These are phyloP conservation scores for Cryptoblepharus egeriae DNA, from an alignment of 2,797 vertebrate genomes.

Conservation along the genomic window DNA sequence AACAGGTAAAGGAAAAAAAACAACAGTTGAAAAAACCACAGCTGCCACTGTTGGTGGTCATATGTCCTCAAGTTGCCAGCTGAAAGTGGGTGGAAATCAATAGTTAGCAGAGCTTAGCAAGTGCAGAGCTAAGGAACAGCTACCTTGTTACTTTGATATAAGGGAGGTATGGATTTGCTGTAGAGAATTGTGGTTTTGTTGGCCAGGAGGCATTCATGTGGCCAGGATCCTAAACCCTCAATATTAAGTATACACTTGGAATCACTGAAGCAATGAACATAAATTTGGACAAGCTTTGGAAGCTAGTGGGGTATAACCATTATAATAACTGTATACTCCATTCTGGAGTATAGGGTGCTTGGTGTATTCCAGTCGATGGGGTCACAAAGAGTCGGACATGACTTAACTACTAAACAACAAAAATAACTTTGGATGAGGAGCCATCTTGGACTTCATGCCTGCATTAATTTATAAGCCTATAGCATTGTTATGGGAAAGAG, in stretches of 20 bases:
- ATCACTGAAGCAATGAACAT: no score
- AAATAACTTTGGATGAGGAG: no score
- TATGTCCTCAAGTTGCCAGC: neutral
- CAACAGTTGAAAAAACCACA: neutral
- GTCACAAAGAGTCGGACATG: no score
- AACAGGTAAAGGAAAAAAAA: no score
- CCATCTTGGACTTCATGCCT: neutral
- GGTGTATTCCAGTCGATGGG: no score
- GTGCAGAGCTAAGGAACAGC: neutral
- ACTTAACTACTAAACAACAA: no score
- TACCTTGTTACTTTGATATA: neutral
- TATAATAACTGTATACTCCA: no score
- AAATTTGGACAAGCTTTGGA: no score
- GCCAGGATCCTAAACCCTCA: neutral
- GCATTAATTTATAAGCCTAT: neutral
- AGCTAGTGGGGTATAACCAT: no score
- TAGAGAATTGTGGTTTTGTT: neutral
- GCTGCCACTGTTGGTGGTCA: neutral
- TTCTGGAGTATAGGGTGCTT: no score
- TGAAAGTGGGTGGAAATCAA: neutral
- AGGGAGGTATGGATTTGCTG: neutral
- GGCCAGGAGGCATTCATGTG: neutral
- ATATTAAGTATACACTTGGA: neutral
- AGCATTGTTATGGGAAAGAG: neutral
- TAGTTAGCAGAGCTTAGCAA: no score